Evolutionary conservation across 2,113 vertebrate species (phyloP).

Genomic region (Buteo buteo): DNA sequence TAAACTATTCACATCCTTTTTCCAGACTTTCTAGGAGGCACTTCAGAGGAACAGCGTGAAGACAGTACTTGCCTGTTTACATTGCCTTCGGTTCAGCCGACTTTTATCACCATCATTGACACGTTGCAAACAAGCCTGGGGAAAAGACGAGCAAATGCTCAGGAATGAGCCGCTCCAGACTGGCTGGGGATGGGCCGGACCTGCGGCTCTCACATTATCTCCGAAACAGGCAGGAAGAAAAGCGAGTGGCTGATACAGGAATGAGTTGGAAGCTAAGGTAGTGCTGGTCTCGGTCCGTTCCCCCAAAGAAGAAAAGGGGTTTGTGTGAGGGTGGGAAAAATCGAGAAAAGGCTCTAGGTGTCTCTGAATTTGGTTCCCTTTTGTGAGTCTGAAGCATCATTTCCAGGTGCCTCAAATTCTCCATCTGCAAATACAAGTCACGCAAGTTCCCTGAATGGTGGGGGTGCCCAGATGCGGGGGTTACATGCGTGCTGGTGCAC

Average conservation of each 20-base stretch:
- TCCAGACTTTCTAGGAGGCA: background rate
- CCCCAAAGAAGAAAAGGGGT: background rate
- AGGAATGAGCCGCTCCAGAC: background rate
- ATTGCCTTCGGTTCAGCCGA: background rate
- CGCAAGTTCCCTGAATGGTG: background rate
- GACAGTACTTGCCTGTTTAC: background rate
- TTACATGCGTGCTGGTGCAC: fast-evolving
- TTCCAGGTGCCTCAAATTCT: background rate
- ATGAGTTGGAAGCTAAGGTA: background rate
- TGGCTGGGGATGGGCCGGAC: background rate
- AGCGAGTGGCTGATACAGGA: background rate
- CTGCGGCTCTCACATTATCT: fast-evolving
- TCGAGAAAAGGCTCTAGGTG: background rate
- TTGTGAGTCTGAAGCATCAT: background rate
- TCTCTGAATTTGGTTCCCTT: background rate
- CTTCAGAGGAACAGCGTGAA: background rate
- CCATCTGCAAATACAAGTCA: background rate
- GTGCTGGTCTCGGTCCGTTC: background rate
- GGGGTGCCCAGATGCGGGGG: background rate
- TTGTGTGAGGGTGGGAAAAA: background rate
- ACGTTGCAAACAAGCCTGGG: background rate
- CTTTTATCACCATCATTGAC: conserved; percentile 18
- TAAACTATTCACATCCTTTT: background rate
- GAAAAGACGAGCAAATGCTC: background rate
- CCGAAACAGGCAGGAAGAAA: background rate